phyloP scores from a whole-genome alignment of 2,797 vertebrate genomes.

The Sarcophilus harrisii region DNA sequence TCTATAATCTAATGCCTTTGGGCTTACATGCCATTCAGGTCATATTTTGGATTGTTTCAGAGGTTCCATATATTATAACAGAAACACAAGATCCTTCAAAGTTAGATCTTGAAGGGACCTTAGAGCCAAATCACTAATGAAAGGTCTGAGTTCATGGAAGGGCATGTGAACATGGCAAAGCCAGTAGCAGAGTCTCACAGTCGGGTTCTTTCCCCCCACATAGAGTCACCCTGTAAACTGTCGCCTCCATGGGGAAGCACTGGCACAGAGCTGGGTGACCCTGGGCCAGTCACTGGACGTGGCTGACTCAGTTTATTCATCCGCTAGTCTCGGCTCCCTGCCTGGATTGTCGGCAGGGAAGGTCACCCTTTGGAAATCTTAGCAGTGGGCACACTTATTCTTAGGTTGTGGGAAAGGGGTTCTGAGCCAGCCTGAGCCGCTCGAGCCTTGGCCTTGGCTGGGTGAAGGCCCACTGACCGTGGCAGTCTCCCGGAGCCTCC shows the following conservation, averaged over 20 bases:
- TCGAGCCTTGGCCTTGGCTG: not conserved
- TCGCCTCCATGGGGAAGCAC: not conserved
- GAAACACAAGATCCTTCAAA: not conserved
- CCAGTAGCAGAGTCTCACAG: not conserved
- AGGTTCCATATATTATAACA: not conserved
- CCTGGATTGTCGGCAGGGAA: not conserved
- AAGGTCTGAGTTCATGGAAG: not conserved
- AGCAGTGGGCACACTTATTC: not conserved
- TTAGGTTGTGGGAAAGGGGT: not conserved
- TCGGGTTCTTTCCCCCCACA: not conserved
- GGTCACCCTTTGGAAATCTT: not conserved
- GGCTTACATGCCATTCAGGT: not conserved
- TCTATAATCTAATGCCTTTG: slow-evolving; percentile 1
- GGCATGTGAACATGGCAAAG: not conserved
- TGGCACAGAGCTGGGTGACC: not conserved
- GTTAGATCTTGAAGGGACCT: not conserved
- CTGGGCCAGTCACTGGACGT: not conserved
- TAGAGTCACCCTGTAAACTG: not conserved
- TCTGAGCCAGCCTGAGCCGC: not conserved
- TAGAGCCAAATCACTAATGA: not conserved
- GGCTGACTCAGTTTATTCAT: not conserved
- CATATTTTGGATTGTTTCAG: not conserved
- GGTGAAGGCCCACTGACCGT: not conserved
- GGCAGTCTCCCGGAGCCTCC: not conserved
- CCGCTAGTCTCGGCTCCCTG: not conserved